Evolutionary conservation across 2,113 vertebrate genomes (phyloP).

Genomic region (Merops nubicus): DNA sequence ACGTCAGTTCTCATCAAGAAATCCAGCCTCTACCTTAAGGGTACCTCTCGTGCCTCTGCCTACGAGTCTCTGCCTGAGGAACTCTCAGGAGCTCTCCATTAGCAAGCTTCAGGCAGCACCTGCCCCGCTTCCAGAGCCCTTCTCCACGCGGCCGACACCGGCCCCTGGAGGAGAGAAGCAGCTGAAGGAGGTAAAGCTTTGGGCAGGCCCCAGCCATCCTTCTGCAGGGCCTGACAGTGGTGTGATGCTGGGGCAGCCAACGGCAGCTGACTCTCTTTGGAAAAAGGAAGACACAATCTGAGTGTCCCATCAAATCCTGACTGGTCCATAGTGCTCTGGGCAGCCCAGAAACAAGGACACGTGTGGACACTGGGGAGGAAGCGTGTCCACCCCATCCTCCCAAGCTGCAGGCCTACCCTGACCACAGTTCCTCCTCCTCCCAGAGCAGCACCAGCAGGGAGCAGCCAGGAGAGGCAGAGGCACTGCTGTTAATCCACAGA

Average conservation of each 20-base stretch:
- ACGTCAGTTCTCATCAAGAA: not conserved
- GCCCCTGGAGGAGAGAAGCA: not conserved
- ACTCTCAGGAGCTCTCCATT: not conserved
- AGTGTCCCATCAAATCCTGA: not conserved
- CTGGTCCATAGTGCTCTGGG: rapidly evolving
- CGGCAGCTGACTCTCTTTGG: not conserved
- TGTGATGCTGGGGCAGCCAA: not conserved
- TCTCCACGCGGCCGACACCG: not conserved
- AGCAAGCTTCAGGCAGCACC: not conserved
- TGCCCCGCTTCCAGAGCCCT: not conserved
- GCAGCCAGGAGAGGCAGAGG: not conserved
- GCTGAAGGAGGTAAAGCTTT: not conserved
- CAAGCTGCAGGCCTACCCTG: not conserved
- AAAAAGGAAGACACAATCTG: not conserved
- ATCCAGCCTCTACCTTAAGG: not conserved
- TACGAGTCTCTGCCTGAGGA: not conserved
- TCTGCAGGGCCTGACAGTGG: not conserved
- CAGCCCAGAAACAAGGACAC: not conserved
- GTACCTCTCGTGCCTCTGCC: no score
- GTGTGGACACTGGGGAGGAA: not conserved
- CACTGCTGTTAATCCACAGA: not conserved
- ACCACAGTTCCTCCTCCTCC: not conserved
- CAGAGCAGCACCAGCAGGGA: not conserved
- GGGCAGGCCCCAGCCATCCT: not conserved
- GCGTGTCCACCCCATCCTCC: not conserved